These are phyloP conservation scores for Piscicola geometra DNA, from an alignment of 2,888 invertebrate species.

Conservation along the genomic window DNA sequence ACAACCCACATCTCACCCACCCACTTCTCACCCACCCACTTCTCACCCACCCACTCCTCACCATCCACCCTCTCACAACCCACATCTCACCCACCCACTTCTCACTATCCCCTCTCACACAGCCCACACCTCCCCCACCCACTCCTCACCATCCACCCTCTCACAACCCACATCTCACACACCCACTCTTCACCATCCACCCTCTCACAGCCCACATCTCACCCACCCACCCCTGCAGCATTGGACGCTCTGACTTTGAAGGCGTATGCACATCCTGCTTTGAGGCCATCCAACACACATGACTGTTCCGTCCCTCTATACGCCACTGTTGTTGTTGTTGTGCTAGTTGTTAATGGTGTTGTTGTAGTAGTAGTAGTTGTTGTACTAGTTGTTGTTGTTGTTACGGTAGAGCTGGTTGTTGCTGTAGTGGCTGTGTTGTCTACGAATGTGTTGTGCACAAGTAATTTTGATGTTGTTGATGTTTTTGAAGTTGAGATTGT, in stretches of 20 bases:
- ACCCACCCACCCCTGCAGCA: constrained; percentile 64
- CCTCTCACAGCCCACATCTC: too few species aligned
- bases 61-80: too few species aligned
- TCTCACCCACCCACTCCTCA: too few species aligned
- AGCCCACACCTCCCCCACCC: too few species aligned
- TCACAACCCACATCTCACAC: too few species aligned
- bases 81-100: too few species aligned
- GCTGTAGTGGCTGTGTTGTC: background rate
- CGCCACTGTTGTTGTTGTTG: constrained; percentile 55
- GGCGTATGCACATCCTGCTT: constrained; percentile 59
- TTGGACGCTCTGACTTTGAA: constrained; percentile 74
- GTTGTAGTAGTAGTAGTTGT: background rate
- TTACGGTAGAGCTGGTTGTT: background rate
- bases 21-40: too few species aligned
- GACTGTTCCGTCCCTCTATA: constrained; percentile 72
- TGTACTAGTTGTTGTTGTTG: background rate
- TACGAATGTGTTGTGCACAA: background rate
- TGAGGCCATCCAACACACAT: constrained; percentile 66
- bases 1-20: too few species aligned
- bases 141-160: too few species aligned
- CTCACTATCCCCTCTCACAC: too few species aligned
- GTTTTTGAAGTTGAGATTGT: background rate
- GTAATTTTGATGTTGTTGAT: background rate
- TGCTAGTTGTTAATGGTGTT: background rate
- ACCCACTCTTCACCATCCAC: too few species aligned